phyloP scores from a whole-genome alignment of 2,888 invertebrate species.

The Apamea epomidion region DNA sequence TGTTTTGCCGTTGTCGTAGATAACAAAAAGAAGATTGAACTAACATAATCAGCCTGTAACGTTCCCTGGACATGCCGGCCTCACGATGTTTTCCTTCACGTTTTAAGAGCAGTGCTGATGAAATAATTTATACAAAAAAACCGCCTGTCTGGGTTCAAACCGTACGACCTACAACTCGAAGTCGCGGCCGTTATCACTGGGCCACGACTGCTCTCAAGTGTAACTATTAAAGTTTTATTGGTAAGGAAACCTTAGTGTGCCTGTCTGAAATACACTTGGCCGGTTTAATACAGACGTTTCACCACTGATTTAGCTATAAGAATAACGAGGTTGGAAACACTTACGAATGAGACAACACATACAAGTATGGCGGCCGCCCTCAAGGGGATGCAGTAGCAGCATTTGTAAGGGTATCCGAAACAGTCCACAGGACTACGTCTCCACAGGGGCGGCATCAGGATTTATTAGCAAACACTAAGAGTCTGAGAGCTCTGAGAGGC shows the following conservation, averaged over 20 bases:
- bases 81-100: no score
- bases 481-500: not conserved
- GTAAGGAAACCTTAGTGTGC: not conserved
- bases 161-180: no score
- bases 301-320: not conserved
- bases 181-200: no score
- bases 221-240: not conserved
- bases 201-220: no score
- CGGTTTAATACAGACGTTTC: not conserved
- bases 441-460: not conserved
- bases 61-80: no score
- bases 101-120: no score
- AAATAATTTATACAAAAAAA: no score
- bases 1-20: not conserved
- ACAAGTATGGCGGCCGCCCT: not conserved
- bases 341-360: conserved; percentile 32
- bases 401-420: conserved; percentile 29
- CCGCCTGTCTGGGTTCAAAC: no score
- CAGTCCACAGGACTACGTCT: conserved; percentile 18
- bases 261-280: not conserved
- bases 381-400: conserved; percentile 21
- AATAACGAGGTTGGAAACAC: not conserved
- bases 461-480: not conserved
- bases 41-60: no score
- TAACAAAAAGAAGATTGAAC: no score